Conservation (phyloP, 2,888 invertebrate species). For the Tanytarsus gracilentus region DNA sequence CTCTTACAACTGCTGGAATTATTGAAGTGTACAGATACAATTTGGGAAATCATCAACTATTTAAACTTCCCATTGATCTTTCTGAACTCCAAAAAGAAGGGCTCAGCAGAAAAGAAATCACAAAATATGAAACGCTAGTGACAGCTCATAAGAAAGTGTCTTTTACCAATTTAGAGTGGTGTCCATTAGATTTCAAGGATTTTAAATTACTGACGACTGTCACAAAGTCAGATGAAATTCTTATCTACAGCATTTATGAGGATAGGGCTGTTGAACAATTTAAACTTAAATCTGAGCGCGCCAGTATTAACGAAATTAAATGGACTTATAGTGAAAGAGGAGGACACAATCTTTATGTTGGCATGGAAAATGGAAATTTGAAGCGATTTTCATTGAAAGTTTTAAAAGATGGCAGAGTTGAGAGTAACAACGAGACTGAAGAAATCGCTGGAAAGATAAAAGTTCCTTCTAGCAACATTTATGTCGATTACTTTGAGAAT, state of each 20-base stretch:
- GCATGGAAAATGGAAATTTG: not conserved
- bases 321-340: not conserved
- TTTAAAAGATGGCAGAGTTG: not conserved
- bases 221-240: not conserved
- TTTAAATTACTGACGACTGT: not conserved
- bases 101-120: not conserved
- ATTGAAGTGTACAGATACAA: not conserved
- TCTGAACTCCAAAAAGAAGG: not conserved
- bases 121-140: not conserved
- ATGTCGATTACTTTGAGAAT: not conserved
- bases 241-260: not conserved
- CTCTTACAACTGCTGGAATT: not conserved
- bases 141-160: not conserved
- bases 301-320: not conserved
- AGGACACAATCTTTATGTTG: not conserved
- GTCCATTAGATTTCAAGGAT: not conserved
- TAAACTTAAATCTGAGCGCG: not conserved
- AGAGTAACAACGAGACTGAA: not conserved
- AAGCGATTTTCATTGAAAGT: not conserved
- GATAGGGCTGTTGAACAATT: not conserved
- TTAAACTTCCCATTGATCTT: not conserved
- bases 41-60: not conserved
- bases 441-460: not conserved
- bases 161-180: slow-evolving; percentile 15
- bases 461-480: not conserved